phyloP scores from a whole-genome alignment of 2,888 invertebrate genomes.

The Netelia fuscicornis region DNA sequence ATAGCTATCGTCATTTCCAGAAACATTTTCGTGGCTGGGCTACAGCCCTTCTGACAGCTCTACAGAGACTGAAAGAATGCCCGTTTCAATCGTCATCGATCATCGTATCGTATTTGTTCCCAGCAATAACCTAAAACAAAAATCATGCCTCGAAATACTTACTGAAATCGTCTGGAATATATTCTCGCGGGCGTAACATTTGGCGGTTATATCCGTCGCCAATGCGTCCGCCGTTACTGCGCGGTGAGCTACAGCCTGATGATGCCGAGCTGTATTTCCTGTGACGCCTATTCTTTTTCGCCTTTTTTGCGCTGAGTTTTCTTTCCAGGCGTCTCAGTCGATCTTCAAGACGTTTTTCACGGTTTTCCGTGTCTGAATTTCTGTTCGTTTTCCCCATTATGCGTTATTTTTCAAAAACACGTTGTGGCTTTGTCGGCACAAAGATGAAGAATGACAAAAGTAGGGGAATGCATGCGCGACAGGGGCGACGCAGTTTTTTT shows the following conservation, averaged over 20 bases:
- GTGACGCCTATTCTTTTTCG: conserved; percentile 6
- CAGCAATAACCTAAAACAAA: conserved; percentile 38
- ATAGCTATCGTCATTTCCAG: conserved; percentile 32
- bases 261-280: conserved; percentile 52
- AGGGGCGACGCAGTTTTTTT: conserved; percentile 18
- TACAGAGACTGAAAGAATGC: conserved; percentile 50
- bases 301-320: conserved; percentile 43
- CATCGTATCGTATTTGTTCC: conserved; percentile 12
- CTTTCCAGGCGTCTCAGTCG: conserved; percentile 46
- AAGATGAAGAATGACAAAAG: conserved; percentile 46
- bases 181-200: not conserved
- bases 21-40: conserved; percentile 39
- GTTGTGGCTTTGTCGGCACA: conserved; percentile 49
- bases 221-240: conserved; percentile 9
- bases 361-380: conserved; percentile 38
- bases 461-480: not conserved
- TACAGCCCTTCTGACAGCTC: conserved; percentile 48
- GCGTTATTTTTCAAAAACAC: conserved; percentile 30
- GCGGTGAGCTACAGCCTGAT: conserved; percentile 30
- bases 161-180: too few species aligned
- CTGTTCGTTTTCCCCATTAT: conserved; percentile 45
- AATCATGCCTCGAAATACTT: conserved; percentile 5
- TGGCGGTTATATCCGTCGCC: conserved; percentile 30
- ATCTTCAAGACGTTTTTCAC: conserved; percentile 51
- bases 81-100: conserved; percentile 38